Conservation (phyloP, 1,140 invertebrate species). For the Bathynomus jamesi region DNA sequence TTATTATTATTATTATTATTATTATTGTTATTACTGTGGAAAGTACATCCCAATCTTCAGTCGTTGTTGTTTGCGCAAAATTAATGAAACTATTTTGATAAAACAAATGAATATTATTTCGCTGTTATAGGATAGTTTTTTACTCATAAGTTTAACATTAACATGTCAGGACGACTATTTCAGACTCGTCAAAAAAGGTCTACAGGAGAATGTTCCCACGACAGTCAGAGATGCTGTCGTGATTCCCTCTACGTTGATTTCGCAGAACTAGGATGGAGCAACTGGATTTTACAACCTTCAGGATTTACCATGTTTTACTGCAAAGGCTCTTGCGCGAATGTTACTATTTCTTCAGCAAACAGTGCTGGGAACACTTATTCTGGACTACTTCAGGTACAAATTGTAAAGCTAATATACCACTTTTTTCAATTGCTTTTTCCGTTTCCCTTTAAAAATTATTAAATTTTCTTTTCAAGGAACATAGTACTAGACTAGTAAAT, state of each 20-base stretch:
- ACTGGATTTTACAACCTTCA: constrained; percentile 72
- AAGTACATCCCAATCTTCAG: no score
- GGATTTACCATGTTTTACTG: constrained; percentile 79
- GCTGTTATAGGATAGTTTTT: no score
- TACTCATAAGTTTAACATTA: no score
- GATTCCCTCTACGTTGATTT: constrained; percentile 74
- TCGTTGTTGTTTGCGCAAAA: no score
- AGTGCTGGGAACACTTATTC: constrained; percentile 7
- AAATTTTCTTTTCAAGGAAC: no score
- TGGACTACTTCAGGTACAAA: constrained; percentile 8
- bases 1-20: no score
- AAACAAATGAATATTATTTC: no score
- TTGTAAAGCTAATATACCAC: not conserved
- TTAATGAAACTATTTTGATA: no score
- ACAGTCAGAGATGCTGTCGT: constrained; percentile 55
- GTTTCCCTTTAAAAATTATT: not conserved
- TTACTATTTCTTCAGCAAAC: constrained; percentile 42
- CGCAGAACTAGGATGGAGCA: constrained; percentile 73
- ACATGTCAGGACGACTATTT: no score
- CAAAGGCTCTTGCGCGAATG: constrained; percentile 62
- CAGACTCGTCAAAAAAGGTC: constrained; percentile 4
- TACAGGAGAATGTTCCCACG: not conserved
- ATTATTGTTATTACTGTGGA: no score
- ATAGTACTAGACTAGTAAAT: no score
- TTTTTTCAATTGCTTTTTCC: not conserved